Evolutionary conservation across 2,888 invertebrate genomes (phyloP), one percentile per base, ranked within the genome.

Genomic region (Neuroscelio doddi): DNA sequence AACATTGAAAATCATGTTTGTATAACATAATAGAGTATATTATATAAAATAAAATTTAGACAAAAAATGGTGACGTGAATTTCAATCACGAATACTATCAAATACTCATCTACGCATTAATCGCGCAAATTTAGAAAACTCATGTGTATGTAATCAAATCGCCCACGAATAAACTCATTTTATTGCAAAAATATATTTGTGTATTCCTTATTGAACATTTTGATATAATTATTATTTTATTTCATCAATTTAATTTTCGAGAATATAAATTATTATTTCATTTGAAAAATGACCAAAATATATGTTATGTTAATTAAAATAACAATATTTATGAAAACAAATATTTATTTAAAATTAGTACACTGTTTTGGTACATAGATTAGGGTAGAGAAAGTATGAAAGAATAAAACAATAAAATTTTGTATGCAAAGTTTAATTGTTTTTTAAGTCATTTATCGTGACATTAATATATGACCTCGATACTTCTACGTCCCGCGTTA

Each of bases 341-440:
- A n/a, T n/a, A n/a, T n/a, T n/a, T n/a, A n/a, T n/a, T n/a, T n/a
- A n/a, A n/a, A n/a, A n/a, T n/a, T n/a, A n/a, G n/a, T n/a, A n/a
- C n/a, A n/a, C n/a, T n/a, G n/a, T n/a, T n/a, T n/a, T n/a, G n/a
- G n/a, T n/a, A n/a, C n/a, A n/a, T n/a, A n/a, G n/a, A n/a, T n/a
- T n/a, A n/a, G n/a, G n/a, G n/a, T n/a, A n/a, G n/a, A n/a, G n/a
- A 21, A 9, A 39, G 5, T 5, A 21, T 30, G 30, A 10, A 9
- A 3, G 8, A 30, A 30, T 42, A 53, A 50, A 59, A 52, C 50
- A 63, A 26, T 47, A 15, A 14, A 52, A 64, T 75, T 74, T 76
- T 71, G 65, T 74, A 77, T 72, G 70, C 68, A 75, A 75, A 75
- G 71, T 75, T 75, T 73, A 74, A 74, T 75, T 69, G 70, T 70